Evolutionary conservation across 1,140 invertebrate species (phyloP).

Genomic region (Caenorhabditis latens): DNA sequence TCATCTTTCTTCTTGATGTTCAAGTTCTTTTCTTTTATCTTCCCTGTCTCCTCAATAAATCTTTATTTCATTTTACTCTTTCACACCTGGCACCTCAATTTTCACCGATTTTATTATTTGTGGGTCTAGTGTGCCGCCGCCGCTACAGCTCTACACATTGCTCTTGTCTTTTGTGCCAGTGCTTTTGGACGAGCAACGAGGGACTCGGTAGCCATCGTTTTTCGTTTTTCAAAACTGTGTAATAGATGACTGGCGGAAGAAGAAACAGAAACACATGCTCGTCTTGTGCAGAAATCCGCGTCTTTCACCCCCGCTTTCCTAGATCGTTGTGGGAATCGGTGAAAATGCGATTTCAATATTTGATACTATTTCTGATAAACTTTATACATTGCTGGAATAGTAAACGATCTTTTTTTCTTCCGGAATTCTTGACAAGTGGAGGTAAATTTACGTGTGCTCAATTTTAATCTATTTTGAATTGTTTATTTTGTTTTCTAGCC

Average conservation of each 20-base stretch:
- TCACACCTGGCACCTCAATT: constrained; percentile 26
- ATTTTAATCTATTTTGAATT: background rate
- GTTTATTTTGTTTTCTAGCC: background rate
- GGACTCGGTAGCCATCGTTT: background rate
- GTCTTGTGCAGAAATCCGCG: background rate
- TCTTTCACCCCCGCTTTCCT: background rate
- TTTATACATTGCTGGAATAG: background rate
- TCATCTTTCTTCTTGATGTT: constrained; percentile 8
- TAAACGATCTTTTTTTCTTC: constrained; percentile 28
- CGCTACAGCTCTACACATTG: background rate
- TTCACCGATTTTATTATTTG: constrained; percentile 15
- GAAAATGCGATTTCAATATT: constrained; percentile 30
- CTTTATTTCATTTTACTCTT: constrained; percentile 7
- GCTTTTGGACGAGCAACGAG: background rate
- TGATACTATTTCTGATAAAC: background rate
- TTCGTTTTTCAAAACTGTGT: constrained; percentile 48
- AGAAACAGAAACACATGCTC: constrained; percentile 45
- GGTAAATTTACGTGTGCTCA: background rate
- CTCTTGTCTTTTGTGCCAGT: background rate
- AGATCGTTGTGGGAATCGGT: constrained; percentile 32
- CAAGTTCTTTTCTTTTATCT: background rate
- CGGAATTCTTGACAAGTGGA: constrained; percentile 2
- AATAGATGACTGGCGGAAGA: constrained; percentile 32
- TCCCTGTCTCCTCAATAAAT: background rate
- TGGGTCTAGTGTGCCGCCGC: background rate